phyloP scores from a whole-genome alignment of 2,113 vertebrate species.

The Dascyllus trimaculatus region DNA sequence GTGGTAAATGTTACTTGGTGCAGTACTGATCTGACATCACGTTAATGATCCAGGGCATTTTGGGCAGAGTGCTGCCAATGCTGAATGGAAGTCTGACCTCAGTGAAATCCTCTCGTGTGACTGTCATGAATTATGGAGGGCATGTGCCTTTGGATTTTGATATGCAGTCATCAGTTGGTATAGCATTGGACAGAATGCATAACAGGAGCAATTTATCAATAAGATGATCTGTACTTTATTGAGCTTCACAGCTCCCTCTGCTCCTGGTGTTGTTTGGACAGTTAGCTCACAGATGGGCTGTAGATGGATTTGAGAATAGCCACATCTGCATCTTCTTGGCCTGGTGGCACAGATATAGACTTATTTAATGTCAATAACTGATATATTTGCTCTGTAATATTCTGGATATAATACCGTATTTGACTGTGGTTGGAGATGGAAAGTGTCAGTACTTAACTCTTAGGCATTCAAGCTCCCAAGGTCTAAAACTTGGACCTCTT shows the following conservation, averaged over 20 bases:
- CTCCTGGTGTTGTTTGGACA: slow-evolving; percentile 36
- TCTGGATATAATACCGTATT: no score
- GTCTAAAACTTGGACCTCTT: no score
- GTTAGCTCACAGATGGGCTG: slow-evolving; percentile 25
- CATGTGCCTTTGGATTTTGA: slow-evolving; percentile 57
- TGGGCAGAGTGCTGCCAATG: slow-evolving; percentile 2
- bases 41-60: slow-evolving; percentile 3
- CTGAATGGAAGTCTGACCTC: slow-evolving; percentile 1
- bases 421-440: no score
- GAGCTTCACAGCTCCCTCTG: slow-evolving; percentile 31
- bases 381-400: not conserved
- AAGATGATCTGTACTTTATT: slow-evolving; percentile 36
- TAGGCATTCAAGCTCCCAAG: no score
- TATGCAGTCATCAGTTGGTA: not conserved
- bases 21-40: slow-evolving; percentile 18
- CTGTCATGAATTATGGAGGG: slow-evolving; percentile 68
- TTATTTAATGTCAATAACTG: not conserved
- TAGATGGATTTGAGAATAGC: slow-evolving; percentile 23
- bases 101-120: slow-evolving; percentile 1
- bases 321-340: not conserved
- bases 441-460: no score
- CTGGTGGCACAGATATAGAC: not conserved
- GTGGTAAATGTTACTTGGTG: slow-evolving; percentile 10
- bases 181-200: not conserved
- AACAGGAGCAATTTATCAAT: slow-evolving; percentile 37